Percentiles rank a stretch among this genome's conserved stretches.
phyloP scores from a whole-genome alignment of 2,888 invertebrate genomes.

The Serripes groenlandicus region DNA sequence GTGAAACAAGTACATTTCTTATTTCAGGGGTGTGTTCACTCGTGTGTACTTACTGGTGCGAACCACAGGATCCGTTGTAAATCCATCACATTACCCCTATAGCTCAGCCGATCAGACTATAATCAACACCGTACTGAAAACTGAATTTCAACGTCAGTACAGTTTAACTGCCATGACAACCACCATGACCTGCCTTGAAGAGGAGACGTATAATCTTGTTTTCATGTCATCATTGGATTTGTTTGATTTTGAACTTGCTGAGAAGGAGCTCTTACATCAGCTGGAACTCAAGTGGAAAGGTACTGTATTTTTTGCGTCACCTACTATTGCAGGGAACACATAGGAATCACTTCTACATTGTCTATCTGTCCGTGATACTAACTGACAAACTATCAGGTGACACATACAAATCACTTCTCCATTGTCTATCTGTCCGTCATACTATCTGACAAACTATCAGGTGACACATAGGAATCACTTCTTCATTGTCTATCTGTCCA shows the following conservation, averaged over 20 bases:
- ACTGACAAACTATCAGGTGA: too few relatives aligned
- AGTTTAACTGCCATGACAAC: neutral
- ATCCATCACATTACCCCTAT: slow-evolving; percentile 4
- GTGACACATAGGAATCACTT: too few relatives aligned
- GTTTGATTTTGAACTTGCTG: neutral
- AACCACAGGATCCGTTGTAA: neutral
- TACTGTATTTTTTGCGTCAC: too few relatives aligned
- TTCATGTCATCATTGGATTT: slow-evolving; percentile 6
- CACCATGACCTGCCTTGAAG: neutral
- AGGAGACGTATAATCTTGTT: neutral
- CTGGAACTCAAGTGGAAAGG: slow-evolving; percentile 15
- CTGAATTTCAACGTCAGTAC: neutral
- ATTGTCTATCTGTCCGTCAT: too few relatives aligned
- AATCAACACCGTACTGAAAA: neutral
- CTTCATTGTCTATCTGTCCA: too few relatives aligned
- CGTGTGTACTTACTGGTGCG: neutral
- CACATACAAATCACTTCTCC: too few relatives aligned
- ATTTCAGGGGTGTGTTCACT: slow-evolving; percentile 14
- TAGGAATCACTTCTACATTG: too few relatives aligned
- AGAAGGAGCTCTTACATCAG: slow-evolving; percentile 3
- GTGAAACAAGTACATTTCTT: too few relatives aligned
- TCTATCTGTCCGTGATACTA: too few relatives aligned
- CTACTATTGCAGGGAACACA: too few relatives aligned
- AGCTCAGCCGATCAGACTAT: neutral
- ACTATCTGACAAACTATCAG: too few relatives aligned